Conservation (phyloP, 2,888 invertebrate genomes). For the Embidobia sp. region DNA sequence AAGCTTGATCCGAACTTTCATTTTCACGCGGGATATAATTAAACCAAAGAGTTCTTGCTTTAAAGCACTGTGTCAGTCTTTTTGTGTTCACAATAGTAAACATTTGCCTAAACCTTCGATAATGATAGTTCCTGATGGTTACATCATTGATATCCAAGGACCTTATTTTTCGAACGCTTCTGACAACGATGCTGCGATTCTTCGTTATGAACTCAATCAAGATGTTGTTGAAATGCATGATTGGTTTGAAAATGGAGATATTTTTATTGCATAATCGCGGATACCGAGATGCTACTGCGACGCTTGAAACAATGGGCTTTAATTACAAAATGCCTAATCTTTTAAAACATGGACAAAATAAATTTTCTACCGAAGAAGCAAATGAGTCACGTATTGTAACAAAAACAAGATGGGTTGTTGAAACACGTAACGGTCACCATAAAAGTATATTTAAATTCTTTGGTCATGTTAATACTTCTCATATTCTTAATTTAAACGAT, state of each 20-base stretch:
- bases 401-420: conserved; percentile 28
- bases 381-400: conserved; percentile 4
- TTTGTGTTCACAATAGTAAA: not conserved
- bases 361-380: conserved; percentile 5
- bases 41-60: not conserved
- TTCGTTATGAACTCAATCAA: not conserved
- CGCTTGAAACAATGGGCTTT: not conserved
- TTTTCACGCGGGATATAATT: too few relatives aligned
- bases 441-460: conserved; percentile 38
- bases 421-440: conserved; percentile 33
- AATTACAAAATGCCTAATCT: not conserved
- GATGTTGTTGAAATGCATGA: not conserved
- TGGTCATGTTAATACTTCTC: not conserved
- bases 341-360: not conserved
- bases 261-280: not conserved
- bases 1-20: too few relatives aligned
- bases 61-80: not conserved
- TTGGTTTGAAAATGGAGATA: conserved; percentile 1
- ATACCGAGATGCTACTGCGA: not conserved
- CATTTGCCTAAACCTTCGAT: not conserved
- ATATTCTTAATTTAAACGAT: not conserved
- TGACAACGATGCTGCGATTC: conserved; percentile 3
- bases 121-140: not conserved
- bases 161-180: not conserved
- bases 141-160: too few relatives aligned